Evolutionary conservation across 64 coral and sea anemone species (phyloP).

Genomic region (Acropora yongei): DNA sequence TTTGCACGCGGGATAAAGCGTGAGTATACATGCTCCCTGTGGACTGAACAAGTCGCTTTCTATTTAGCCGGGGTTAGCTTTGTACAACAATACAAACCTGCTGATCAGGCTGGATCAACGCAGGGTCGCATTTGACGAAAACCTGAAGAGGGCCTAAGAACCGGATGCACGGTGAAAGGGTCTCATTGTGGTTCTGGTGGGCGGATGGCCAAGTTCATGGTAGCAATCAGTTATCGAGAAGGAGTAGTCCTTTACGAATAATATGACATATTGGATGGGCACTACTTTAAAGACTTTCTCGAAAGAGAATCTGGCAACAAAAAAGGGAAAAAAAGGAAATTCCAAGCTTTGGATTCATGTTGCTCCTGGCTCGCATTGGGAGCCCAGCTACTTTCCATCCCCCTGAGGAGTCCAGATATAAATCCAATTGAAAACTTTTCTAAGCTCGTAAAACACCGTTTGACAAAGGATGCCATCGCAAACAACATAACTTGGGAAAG

Average conservation of each 20-base stretch:
- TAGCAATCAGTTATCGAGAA: background rate
- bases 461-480: background rate
- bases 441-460: background rate
- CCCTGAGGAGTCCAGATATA: background rate
- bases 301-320: background rate
- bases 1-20: constrained; percentile 41
- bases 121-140: constrained; percentile 10
- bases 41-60: background rate
- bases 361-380: background rate
- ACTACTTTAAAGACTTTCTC: background rate
- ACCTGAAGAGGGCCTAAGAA: background rate
- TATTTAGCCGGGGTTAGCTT: constrained; percentile 20
- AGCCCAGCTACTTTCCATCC: background rate
- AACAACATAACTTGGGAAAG: constrained; percentile 21
- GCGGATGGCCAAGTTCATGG: constrained; percentile 8
- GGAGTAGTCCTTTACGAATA: background rate
- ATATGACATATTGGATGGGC: background rate
- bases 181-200: background rate
- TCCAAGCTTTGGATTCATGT: background rate
- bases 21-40: background rate
- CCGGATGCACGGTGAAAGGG: background rate
- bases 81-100: background rate
- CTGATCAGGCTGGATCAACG: background rate
- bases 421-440: constrained; percentile 48
- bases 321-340: background rate